Evolutionary conservation across 1,140 invertebrate genomes (phyloP), one percentile per base, ranked within the genome.

Genomic region (Listronotus bonariensis): DNA sequence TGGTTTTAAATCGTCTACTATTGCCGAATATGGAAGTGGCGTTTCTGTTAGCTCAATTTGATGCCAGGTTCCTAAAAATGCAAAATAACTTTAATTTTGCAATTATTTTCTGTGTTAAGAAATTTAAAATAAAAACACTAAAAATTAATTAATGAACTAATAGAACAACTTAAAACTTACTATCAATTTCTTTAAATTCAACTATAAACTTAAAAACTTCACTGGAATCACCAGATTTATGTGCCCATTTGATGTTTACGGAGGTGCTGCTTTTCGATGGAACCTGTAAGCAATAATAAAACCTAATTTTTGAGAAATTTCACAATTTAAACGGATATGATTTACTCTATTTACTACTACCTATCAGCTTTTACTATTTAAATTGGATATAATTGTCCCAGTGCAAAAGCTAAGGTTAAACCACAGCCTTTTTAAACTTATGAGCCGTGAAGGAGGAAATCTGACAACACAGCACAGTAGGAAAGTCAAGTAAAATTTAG

Each of bases 181-280:
- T 78, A 67, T 87, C 83, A 52, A 80, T 79, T 76, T 88, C 87
- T 58, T 86, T 85, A 70, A 86, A 89, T 70, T 90, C 87, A n/a
- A 91, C 82, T 55, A 90, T 84, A 66, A 89, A 92, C 69, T 87
- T 88, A 40, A 86, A 86, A 2, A 92, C 87, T 72, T 90, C 86
- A 38, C 83, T 86, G 0, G 89, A 81, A 66, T 88, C 87, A 53
- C 82, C 79, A 7, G 82, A 79, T 79, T 82, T 88, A 61, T 89
- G 87, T 74, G 91, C 81, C 91, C 91, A 89, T 80, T 90, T 88
- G 55, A 92, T 75, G 76, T 89, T 86, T 8, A 91, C 85, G 32
- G 85, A 86, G 12, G 88, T 82, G 72, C 90, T 91, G 31, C 84
- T 85, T 60, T 66, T 66, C 6, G 64, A 59, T 8, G 64, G 64